Evolutionary conservation across 2,797 vertebrate species (phyloP), one percentile per base, ranked within the genome.

Genomic region (Microctenopoma steveboyesi): DNA sequence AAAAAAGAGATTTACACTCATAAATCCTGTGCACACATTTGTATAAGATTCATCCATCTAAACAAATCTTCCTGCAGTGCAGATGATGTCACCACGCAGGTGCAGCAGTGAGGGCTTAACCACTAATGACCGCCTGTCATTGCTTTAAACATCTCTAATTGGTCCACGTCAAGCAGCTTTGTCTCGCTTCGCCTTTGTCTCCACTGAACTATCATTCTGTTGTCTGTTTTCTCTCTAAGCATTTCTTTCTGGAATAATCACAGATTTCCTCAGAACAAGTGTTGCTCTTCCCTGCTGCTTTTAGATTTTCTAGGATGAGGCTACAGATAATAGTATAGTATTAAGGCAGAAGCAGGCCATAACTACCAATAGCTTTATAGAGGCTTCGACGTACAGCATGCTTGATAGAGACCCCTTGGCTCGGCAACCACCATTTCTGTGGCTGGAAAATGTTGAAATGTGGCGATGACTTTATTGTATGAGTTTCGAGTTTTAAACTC

Each of bases 21-120:
- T 49, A 58, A 79, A 50, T 78, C n/a, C 45, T 15, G 15, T 30
- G 18, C 54, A 58, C 42, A 15, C 10, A 11, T 39, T 69, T 15
- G 30, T 10, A 16, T 55, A 18, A 55, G 37, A 40, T 33, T 16
- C 52, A 45, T 68, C 42, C 25, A 22, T 33, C 74, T 59, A 27
- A 60, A 56, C 37, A 25, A 7, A 45, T 48, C 18, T 67, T 65
- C 70, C 59, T 18, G 69, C n/a, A 50, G 64, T 14, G 72, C 8
- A 1, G 25, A 14, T 90, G 87, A 88, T 75, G 85, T 88, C 85
- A 89, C 55, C 50, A 18, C 15, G 43, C 89, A 92, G 91, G 88
- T 91, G 91, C 90, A 85, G 76, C 76, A 47, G 61, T 6, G 51
- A 71, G 56, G 59, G 72, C 72, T 84, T 75, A 85, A 81, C 74